Evolutionary conservation across 2,888 invertebrate species (phyloP), one percentile per base, ranked within the genome.

Genomic region (Leptinotarsa haldemani): DNA sequence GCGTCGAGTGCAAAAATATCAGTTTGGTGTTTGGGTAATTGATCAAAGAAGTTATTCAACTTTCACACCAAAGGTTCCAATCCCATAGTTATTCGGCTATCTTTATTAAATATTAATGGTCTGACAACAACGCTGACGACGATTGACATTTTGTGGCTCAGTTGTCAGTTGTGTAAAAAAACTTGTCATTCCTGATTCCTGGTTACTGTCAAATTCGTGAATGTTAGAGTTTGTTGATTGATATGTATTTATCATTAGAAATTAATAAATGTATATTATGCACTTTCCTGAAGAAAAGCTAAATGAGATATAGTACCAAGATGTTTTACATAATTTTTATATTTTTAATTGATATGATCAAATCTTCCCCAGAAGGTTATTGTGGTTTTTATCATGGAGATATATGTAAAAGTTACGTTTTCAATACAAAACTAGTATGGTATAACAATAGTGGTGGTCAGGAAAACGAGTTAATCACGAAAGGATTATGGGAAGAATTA

Each of bases 311-410:
- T 58, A 61, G 12, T 30, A 7, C n/a, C 16, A 61, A 25, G 4
- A 78, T 78, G 78, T 74, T 70, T 76, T 47, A 56, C 48, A 53
- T 78, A 22, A 69, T 78, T 72, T 68, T 71, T 65, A 61, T 74
- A 69, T 30, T 78, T 46, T 67, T 76, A 18, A 67, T 74, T 12
- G 63, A 66, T 69, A 70, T 70, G 20, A 69, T 67, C 15, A 65
- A 70, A 13, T 68, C 77, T 22, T 72, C 75, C 2, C 58, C 79
- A 58, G 79, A 85, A 73, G 94, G 95, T 74, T 95, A 94, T 87
- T 97, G 97, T 89, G 94, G 94, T 70, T 93, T 94, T 52, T 97
- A 97, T 87, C 93, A 93, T 89, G 97, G 97, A 71, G 93, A 94
- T 79, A 83, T 88, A 46, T 88, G 88, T 75, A 88, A 87, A 75